phyloP scores from a whole-genome alignment of 1,140 invertebrate species.

The Drosophila bipectinata region DNA sequence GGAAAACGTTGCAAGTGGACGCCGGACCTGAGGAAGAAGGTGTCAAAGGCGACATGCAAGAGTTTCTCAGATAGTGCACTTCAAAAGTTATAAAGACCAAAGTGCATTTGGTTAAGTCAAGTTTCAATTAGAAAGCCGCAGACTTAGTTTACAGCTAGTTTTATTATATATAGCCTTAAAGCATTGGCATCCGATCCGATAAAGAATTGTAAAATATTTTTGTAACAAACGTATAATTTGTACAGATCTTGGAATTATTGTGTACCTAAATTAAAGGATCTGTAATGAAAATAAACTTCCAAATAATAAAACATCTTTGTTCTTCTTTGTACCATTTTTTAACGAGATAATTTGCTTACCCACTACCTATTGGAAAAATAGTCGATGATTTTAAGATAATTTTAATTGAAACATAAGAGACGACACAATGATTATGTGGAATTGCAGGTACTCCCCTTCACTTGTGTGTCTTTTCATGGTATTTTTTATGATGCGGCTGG shows the following conservation, averaged over 20 bases:
- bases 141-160: not conserved
- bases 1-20: slow-evolving; percentile 23
- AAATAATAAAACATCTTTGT: too few relatives aligned
- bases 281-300: not conserved
- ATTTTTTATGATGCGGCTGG: slow-evolving; percentile 71
- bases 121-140: not conserved
- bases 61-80: slow-evolving; percentile 29
- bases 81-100: not conserved
- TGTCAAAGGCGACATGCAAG: slow-evolving; percentile 52
- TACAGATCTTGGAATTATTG: not conserved
- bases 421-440: not conserved
- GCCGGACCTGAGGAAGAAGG: slow-evolving; percentile 7
- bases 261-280: not conserved
- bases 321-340: too few relatives aligned
- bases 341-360: not conserved
- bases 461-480: slow-evolving; percentile 62
- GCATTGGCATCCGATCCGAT: not conserved
- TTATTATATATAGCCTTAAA: too few relatives aligned
- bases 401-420: not conserved
- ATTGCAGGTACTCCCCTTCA: not conserved
- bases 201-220: not conserved
- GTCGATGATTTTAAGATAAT: too few relatives aligned
- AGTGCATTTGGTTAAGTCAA: not conserved
- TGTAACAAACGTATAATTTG: not conserved
- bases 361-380: too few relatives aligned